Conservation (phyloP, 2,113 vertebrate species). For the Forbesichthys agassizii region DNA sequence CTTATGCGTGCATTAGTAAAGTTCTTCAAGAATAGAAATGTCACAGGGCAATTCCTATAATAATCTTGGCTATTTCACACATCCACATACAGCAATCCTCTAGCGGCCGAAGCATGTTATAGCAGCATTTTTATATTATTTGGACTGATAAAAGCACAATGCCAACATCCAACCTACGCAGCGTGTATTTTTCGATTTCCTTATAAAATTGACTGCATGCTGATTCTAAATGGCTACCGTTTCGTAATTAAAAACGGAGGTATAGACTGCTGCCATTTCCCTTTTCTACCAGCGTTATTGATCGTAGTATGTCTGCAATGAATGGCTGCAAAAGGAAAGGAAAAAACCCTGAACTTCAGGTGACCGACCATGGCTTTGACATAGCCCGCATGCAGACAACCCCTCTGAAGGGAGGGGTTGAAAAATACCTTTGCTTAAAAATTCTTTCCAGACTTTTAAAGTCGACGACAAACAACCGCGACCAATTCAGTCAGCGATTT, state of each 20-base stretch:
- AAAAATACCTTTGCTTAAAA: constrained; percentile 58
- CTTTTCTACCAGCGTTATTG: constrained; percentile 73
- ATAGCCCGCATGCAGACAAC: constrained; percentile 78
- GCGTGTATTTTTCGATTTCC: constrained; percentile 50
- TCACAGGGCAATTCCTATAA: constrained; percentile 60
- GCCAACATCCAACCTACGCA: constrained; percentile 70
- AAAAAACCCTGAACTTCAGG: constrained; percentile 92
- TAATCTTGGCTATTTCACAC: constrained; percentile 51
- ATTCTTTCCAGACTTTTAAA: constrained; percentile 67
- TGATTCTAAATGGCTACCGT: neutral
- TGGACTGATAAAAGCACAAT: constrained; percentile 74
- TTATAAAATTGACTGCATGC: constrained; percentile 21
- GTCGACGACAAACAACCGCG: constrained; percentile 61
- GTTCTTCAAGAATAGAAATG: constrained; percentile 38
- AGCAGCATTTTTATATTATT: constrained; percentile 64
- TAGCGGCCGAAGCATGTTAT: constrained; percentile 74
- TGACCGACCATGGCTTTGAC: constrained; percentile 91
- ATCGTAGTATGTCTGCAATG: constrained; percentile 85
- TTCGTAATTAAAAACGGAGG: constrained; percentile 4
- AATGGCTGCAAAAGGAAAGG: constrained; percentile 79
- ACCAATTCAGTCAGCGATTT: constrained; percentile 55
- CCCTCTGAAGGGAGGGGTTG: constrained; percentile 71
- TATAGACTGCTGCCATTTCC: constrained; percentile 43
- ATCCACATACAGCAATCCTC: constrained; percentile 68
- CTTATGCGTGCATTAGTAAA: constrained; percentile 40